These are phyloP conservation scores for Sinosuthora webbiana DNA, from an alignment of 2,113 vertebrate genomes.

Conservation along the genomic window DNA sequence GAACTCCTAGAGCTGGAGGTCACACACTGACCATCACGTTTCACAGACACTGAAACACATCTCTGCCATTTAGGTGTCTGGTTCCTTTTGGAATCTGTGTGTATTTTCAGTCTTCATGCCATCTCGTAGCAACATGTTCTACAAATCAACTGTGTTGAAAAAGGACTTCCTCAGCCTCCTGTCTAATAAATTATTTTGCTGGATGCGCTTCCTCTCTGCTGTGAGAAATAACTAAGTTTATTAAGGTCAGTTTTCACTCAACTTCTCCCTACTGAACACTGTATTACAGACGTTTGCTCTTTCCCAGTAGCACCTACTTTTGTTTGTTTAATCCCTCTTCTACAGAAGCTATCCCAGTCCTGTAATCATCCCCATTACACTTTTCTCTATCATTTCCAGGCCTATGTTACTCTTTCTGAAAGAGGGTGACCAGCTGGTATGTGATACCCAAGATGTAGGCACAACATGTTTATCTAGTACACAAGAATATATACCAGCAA, in stretches of 20 bases:
- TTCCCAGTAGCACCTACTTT: background rate
- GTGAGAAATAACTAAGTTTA: background rate
- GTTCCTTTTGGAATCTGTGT: slow-evolving; percentile 35
- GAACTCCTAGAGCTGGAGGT: background rate
- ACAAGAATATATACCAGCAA: background rate
- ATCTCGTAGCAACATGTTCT: slow-evolving; percentile 34
- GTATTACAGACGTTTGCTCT: background rate
- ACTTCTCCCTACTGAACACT: background rate
- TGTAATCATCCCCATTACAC: background rate
- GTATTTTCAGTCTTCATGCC: slow-evolving; percentile 36
- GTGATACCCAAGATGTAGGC: background rate
- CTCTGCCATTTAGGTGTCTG: slow-evolving; percentile 3
- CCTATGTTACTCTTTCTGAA: background rate
- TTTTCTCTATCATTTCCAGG: background rate
- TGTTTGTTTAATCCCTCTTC: background rate
- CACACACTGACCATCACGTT: background rate
- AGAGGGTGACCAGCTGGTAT: background rate
- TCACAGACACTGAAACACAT: background rate
- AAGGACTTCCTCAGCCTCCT: slow-evolving; percentile 19
- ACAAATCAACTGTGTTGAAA: slow-evolving; percentile 38
- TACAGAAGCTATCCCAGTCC: background rate
- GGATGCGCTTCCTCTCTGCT: background rate
- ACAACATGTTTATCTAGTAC: background rate
- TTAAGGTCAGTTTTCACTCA: background rate
- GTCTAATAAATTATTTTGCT: slow-evolving; percentile 2